Evolutionary conservation across 2,888 invertebrate species (phyloP), one percentile per base, ranked within the genome.

Genomic region (Nezara viridula): DNA sequence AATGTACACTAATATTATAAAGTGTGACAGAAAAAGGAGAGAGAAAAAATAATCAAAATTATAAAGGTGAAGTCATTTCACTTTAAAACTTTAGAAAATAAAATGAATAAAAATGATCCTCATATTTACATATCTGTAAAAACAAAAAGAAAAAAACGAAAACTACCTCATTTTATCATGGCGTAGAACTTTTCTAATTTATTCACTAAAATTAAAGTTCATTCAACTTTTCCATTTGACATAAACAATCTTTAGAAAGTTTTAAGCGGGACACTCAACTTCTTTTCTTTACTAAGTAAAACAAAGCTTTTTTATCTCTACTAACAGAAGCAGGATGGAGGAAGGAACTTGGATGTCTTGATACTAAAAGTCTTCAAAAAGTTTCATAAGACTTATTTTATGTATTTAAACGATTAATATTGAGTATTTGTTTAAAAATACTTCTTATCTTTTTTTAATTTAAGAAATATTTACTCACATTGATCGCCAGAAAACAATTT

Each of bases 191-290:
- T 73, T 73, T 73, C 66, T 73, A 73, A 73, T 73, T 73, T 73
- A 73, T 73, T 73, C 66, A 32, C 66, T 37, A 73, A 73, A 73
- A 73, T 73, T 73, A 73, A 73, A 73, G 66, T 73, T 73, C 32
- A 73, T 73, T 73, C 32, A 73, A 73, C 66, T 73, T 73, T 73
- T 73, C 66, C 66, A 73, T 73, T 73, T 73, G 66, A 73, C 66
- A 73, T 73, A 73, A 73, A 73, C 66, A 73, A 73, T 73, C 66
- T 73, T 73, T 73, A 73, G 66, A 73, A 73, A 73, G 66, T 73
- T 73, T 73, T 37, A 37, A 73, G 66, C 66, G 66, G 37, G 66
- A 73, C 27, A 37, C 19, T 73, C n/a, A 73, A 73, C 66, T 73
- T 73, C 66, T 73, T 73, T 73, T 73, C 66, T 73, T 73, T 19